These are phyloP conservation scores for Labia minor DNA, from an alignment of 2,888 invertebrate species.

Conservation along the genomic window DNA sequence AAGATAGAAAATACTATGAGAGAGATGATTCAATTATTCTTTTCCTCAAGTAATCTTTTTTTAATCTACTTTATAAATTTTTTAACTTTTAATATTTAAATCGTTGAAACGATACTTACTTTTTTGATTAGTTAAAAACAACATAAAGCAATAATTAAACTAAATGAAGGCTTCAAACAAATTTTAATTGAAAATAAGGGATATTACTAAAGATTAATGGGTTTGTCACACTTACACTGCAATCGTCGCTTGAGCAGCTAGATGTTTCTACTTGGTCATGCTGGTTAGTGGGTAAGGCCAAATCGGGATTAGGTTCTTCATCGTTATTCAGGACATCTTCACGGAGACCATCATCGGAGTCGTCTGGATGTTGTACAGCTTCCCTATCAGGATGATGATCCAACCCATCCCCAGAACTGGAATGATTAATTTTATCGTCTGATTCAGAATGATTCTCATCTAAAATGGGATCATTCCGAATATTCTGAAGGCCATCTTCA, in stretches of 20 bases:
- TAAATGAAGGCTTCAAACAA: no score
- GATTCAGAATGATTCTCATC: no score
- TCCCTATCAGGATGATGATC: not conserved
- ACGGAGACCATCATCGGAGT: not conserved
- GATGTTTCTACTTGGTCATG: not conserved
- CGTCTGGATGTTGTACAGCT: not conserved
- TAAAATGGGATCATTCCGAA: not conserved
- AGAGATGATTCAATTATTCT: no score
- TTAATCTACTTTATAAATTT: no score
- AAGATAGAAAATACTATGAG: no score
- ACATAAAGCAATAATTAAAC: no score
- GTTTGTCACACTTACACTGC: not conserved
- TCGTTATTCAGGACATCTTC: not conserved
- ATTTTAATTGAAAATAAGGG: no score
- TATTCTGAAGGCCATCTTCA: not conserved
- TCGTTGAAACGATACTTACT: no score
- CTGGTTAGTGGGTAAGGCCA: not conserved
- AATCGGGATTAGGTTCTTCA: not conserved
- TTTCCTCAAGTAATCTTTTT: no score
- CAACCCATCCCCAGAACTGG: not conserved
- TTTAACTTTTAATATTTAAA: no score
- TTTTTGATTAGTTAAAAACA: no score
- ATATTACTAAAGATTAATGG: no score
- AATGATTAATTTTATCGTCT: not conserved
- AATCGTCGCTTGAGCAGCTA: conserved; percentile 1